These are phyloP conservation scores for Trinorchestia longiramus DNA, from an alignment of 1,140 invertebrate genomes.

Conservation along the genomic window DNA sequence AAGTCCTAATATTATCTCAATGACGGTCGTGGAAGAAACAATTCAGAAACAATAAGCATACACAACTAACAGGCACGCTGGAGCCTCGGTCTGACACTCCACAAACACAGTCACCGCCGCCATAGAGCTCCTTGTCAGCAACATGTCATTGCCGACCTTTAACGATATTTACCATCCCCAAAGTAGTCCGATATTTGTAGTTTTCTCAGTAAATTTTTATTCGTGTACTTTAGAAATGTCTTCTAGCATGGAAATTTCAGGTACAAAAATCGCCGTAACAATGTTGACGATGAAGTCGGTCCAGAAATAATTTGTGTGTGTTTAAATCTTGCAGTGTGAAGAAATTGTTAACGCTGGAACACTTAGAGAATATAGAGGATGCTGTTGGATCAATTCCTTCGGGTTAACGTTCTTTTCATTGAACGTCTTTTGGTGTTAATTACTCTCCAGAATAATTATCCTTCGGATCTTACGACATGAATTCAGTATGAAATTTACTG, in stretches of 20 bases:
- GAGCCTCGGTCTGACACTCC: neutral
- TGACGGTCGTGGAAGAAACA: neutral
- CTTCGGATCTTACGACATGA: no score
- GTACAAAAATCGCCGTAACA: neutral
- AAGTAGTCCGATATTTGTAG: neutral
- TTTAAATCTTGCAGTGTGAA: neutral
- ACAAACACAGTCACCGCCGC: neutral
- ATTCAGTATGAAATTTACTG: no score
- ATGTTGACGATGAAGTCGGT: neutral
- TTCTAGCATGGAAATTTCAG: neutral
- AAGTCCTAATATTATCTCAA: no score
- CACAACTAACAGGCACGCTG: neutral
- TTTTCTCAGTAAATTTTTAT: neutral
- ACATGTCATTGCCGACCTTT: neutral
- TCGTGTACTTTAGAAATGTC: neutral
- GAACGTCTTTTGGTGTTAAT: neutral
- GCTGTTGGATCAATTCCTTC: no score
- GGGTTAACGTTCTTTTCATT: no score
- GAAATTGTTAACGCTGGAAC: neutral
- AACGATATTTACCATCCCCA: neutral
- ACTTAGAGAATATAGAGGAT: no score
- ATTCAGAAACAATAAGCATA: neutral
- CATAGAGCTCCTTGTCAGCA: neutral
- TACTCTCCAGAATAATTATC: neutral
- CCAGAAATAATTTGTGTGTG: neutral